A percentile compares a stretch with the other conserved stretches of the same genome.
These are phyloP conservation scores for Heliothis virescens DNA, from an alignment of 1,140 invertebrate genomes.

Conservation along the genomic window DNA sequence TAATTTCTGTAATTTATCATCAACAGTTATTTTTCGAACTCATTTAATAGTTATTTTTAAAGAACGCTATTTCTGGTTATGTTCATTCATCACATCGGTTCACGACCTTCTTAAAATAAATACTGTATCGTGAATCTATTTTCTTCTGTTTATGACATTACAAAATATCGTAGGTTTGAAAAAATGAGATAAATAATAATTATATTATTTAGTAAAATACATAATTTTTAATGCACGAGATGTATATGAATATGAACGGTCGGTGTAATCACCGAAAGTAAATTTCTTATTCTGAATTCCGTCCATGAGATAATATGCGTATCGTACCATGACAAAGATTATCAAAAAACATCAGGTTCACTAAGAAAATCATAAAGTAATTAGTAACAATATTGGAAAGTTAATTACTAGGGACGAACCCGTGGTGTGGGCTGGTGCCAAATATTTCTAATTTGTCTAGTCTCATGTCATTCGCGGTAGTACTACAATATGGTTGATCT, in stretches of 20 bases:
- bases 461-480: conserved; percentile 24
- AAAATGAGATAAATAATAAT: too few species aligned
- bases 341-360: too few species aligned
- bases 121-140: not conserved
- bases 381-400: not conserved
- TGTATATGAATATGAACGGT: too few species aligned
- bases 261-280: too few species aligned
- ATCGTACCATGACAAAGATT: too few species aligned
- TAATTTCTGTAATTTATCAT: conserved; percentile 10
- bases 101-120: not conserved
- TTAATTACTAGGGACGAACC: not conserved
- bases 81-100: not conserved
- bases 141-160: not conserved
- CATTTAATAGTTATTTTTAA: not conserved
- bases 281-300: too few species aligned
- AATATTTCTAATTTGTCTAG: conserved; percentile 38
- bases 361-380: not conserved
- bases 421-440: not conserved
- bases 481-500: conserved; percentile 4
- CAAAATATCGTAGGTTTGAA: not conserved
- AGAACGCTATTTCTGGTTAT: not conserved
- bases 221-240: too few species aligned
- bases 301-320: too few species aligned
- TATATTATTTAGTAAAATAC: too few species aligned
- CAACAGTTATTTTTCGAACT: not conserved